Conservation (phyloP, 2,797 vertebrate species). For the Siniperca scherzeri region DNA sequence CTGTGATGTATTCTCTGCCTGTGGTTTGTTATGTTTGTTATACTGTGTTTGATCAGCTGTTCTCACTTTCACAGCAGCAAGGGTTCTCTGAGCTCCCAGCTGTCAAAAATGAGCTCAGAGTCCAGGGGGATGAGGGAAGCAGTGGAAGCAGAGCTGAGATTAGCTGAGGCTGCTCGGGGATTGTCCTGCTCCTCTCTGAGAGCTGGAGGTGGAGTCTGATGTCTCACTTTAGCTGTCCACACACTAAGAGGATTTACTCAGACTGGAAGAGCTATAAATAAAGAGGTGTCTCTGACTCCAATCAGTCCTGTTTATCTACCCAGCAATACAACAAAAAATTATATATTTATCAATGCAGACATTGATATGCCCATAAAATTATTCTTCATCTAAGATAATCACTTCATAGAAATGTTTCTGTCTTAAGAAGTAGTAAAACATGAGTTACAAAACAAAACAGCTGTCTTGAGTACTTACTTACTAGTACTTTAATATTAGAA, state of each 20-base stretch:
- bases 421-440: background rate
- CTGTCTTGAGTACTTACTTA: background rate
- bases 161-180: slow-evolving; percentile 26
- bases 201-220: slow-evolving; percentile 51
- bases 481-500: background rate
- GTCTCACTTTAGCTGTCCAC: slow-evolving; percentile 64
- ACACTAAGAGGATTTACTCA: slow-evolving; percentile 70
- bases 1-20: background rate
- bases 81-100: slow-evolving; percentile 1
- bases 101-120: background rate
- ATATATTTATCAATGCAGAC: background rate
- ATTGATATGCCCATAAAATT: background rate
- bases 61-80: background rate
- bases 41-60: background rate
- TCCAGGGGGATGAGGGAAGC: background rate
- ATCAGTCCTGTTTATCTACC: slow-evolving; percentile 8
- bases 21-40: background rate
- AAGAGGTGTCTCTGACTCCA: slow-evolving; percentile 13
- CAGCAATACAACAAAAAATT: background rate
- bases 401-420: background rate
- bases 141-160: slow-evolving; percentile 23
- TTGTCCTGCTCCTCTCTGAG: slow-evolving; percentile 48
- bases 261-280: slow-evolving; percentile 63
- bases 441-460: background rate
- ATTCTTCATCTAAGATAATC: background rate